Evolutionary conservation across 2,888 invertebrate species (phyloP).

Genomic region (Epistrophe eligans): DNA sequence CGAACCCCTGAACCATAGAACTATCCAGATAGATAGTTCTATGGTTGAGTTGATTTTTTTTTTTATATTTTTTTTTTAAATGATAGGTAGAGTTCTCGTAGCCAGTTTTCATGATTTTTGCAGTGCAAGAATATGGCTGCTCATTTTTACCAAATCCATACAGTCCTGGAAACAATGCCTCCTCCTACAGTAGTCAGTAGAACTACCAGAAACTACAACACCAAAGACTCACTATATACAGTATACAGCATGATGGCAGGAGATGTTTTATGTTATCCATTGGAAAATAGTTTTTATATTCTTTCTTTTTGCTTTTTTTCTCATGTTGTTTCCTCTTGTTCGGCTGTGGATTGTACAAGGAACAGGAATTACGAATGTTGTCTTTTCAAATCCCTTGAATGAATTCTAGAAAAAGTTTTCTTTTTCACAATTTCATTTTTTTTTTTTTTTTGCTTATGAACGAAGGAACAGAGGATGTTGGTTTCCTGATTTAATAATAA

Average conservation of each 20-base stretch:
- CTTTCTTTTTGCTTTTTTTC: constrained; percentile 24
- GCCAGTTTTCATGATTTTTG: constrained; percentile 65
- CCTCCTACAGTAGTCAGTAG: neutral
- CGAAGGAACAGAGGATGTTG: constrained; percentile 45
- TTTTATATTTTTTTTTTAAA: constrained; percentile 46
- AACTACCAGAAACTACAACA: constrained; percentile 5
- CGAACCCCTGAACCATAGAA: neutral
- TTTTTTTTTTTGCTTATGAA: constrained; percentile 17
- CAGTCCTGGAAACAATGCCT: constrained; percentile 8
- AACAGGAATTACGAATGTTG: constrained; percentile 68
- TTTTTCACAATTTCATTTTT: constrained; percentile 15
- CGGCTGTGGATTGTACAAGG: constrained; percentile 46
- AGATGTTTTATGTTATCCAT: constrained; percentile 44
- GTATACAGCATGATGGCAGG: neutral
- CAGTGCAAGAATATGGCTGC: constrained; percentile 30
- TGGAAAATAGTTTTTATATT: constrained; percentile 33
- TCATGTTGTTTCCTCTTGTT: constrained; percentile 52
- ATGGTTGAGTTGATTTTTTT: neutral
- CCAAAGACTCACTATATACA: neutral
- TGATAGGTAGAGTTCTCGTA: constrained; percentile 49
- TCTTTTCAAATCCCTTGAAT: constrained; percentile 65
- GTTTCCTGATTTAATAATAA: constrained; percentile 71
- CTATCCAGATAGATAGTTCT: too few relatives aligned
- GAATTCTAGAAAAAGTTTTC: constrained; percentile 44
- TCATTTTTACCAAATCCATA: neutral